Conservation (phyloP, 2,888 invertebrate species). For the Acanthosepion esculentum region DNA sequence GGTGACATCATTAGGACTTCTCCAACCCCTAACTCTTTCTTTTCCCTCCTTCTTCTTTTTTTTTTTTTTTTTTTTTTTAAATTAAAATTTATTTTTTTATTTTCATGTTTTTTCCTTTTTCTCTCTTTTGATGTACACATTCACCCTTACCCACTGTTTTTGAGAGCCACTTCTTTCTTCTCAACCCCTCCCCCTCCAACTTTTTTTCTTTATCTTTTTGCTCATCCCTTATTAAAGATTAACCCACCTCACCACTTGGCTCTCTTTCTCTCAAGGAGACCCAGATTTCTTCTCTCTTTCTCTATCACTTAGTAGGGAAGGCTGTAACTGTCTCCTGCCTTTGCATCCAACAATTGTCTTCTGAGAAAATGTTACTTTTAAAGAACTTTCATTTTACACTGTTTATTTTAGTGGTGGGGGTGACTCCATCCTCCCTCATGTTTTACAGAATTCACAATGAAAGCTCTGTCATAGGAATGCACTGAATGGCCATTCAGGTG, state of each 20-base stretch:
- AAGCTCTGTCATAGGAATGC: no score
- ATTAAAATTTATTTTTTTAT: background rate
- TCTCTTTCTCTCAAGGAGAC: background rate
- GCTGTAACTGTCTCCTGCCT: no score
- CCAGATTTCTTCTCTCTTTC: no score
- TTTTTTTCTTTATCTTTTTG: background rate
- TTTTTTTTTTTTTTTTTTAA: background rate
- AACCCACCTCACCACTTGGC: background rate
- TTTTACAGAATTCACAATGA: no score
- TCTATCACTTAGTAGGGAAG: no score
- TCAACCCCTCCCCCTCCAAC: background rate
- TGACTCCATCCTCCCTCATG: no score
- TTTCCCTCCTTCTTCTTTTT: background rate
- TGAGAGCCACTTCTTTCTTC: constrained; percentile 48
- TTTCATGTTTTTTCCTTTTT: background rate
- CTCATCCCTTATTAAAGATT: background rate
- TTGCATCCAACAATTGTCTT: no score
- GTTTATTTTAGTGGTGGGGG: no score
- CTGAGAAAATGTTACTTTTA: no score
- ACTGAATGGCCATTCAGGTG: no score
- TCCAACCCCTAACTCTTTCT: background rate
- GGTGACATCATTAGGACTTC: background rate
- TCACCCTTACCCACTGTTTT: background rate
- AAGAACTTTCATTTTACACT: no score
- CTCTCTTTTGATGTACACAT: background rate